Percentiles rank a stretch among this genome's conserved stretches.
Evolutionary conservation across 2,888 invertebrate genomes (phyloP).

Genomic region (Chymomyza fuscimana): DNA sequence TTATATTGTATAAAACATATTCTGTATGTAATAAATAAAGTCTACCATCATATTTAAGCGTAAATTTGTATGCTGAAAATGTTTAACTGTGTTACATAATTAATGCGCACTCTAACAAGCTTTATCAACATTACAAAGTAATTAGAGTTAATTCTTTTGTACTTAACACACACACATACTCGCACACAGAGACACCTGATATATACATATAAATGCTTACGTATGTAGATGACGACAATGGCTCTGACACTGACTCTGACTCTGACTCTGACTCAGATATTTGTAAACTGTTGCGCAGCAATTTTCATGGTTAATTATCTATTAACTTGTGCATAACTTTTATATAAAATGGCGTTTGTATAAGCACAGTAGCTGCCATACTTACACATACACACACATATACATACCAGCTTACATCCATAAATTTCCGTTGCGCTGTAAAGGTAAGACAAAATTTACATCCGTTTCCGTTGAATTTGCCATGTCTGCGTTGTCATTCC

Average conservation of each 20-base stretch:
- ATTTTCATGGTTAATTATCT: conserved; percentile 74
- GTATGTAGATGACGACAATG: conserved; percentile 38
- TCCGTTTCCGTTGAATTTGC: conserved; percentile 50
- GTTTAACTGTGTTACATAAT: conserved; percentile 64
- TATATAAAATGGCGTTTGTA: conserved; percentile 30
- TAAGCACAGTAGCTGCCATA: conserved; percentile 24
- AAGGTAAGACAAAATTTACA: conserved; percentile 49
- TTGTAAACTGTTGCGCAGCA: conserved; percentile 71
- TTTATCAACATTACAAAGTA: conserved; percentile 75
- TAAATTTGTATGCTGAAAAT: conserved; percentile 51
- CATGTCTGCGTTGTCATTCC: neutral
- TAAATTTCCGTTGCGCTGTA: neutral
- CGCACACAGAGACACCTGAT: conserved; percentile 15
- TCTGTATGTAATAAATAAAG: neutral
- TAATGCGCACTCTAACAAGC: conserved; percentile 63
- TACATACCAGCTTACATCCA: neutral
- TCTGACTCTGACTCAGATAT: conserved; percentile 34
- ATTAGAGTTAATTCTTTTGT: conserved; percentile 72
- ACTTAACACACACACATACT: conserved; percentile 27
- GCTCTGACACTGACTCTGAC: conserved; percentile 2
- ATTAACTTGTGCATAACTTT: conserved; percentile 72
- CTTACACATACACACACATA: neutral
- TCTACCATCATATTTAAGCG: neutral
- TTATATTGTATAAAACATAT: neutral
- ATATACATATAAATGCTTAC: conserved; percentile 43